A percentile compares a stretch with the other conserved stretches of the same genome.
phyloP scores from a whole-genome alignment of 2,888 invertebrate species.

The Zygaena filipendulae region DNA sequence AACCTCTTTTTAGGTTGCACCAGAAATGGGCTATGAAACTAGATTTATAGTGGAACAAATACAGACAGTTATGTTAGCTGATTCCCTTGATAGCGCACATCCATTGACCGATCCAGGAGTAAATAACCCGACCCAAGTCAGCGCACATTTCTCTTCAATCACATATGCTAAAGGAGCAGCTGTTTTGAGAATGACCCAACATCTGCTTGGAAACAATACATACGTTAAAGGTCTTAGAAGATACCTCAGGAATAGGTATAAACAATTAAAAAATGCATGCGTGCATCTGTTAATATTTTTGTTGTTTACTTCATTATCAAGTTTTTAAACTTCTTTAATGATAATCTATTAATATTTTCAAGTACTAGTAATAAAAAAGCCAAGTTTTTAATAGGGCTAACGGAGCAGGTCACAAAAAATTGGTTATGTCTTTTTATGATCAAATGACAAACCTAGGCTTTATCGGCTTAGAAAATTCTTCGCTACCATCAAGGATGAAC shows the following conservation, averaged over 20 bases:
- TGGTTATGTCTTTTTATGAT: too few species aligned
- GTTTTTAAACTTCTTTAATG: constrained; percentile 4
- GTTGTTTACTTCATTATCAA: too few species aligned
- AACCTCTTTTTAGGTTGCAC: constrained; percentile 37
- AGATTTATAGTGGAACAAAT: constrained; percentile 76
- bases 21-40: constrained; percentile 37
- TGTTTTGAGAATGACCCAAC: constrained; percentile 75
- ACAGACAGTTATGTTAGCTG: constrained; percentile 70
- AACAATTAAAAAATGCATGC: constrained; percentile 11
- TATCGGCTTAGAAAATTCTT: too few species aligned
- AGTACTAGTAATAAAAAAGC: too few species aligned
- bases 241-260: constrained; percentile 63
- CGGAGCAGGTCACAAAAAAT: too few species aligned
- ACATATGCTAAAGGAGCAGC: constrained; percentile 75
- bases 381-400: too few species aligned
- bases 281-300: too few species aligned
- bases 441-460: too few species aligned
- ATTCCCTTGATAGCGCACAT: constrained; percentile 65
- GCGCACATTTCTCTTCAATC: constrained; percentile 72
- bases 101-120: constrained; percentile 68
- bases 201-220: constrained; percentile 62
- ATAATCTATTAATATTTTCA: not conserved
- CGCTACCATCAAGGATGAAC: too few species aligned
- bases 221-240: constrained; percentile 62
- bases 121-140: constrained; percentile 66